Evolutionary conservation across 2,113 vertebrate genomes (phyloP), one percentile per base, ranked within the genome.

Genomic region (Odobenus rosmarus): DNA sequence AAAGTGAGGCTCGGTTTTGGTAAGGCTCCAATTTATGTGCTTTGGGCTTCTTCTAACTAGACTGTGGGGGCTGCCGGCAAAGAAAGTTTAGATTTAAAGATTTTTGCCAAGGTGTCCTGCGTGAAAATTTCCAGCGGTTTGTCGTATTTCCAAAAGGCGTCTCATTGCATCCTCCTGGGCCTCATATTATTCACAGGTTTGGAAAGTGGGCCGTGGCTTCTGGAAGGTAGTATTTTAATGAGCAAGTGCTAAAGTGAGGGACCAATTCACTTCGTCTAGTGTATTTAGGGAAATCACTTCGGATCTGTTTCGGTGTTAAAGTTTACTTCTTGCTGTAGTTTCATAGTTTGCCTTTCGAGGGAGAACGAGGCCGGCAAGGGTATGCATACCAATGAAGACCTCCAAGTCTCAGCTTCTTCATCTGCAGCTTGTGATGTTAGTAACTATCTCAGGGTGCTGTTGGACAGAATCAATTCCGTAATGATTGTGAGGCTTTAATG

Each of bases 1-100:
- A 97, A 97, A 96, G 55, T 6, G 51, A 88, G 90, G 15, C 80
- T 95, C 42, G 2, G 62, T 92, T 96, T 97, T 89, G 95, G 92
- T 87, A 79, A 97, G 84, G 13, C 42, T 97, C 92, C 94, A 95
- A 81, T 92, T 84, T 95, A 96, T 49, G 28, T 77, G 88, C 36
- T 89, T 85, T 1, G 16, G 90, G 39, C 46, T 80, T 74, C 42
- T 96, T 93, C 83, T 96, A 76, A 96, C 67, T 93, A 96, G 95
- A 69, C 95, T 93, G 61, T 69, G 39, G 90, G 97, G 94, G 77
- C 74, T 33, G 55, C 87, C 55, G 51, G 82, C 67, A 79, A 69
- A 46, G 91, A 94, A 91, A 95, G 83, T 87, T 97, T 80, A 46
- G 15, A 46, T 87, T 90, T 94, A 93, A 97, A 95, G 85, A 57